Percentiles rank a stretch among this genome's conserved stretches.
These are phyloP conservation scores for Pycnomerus fuliginosus DNA, from an alignment of 2,888 invertebrate genomes.

Conservation along the genomic window DNA sequence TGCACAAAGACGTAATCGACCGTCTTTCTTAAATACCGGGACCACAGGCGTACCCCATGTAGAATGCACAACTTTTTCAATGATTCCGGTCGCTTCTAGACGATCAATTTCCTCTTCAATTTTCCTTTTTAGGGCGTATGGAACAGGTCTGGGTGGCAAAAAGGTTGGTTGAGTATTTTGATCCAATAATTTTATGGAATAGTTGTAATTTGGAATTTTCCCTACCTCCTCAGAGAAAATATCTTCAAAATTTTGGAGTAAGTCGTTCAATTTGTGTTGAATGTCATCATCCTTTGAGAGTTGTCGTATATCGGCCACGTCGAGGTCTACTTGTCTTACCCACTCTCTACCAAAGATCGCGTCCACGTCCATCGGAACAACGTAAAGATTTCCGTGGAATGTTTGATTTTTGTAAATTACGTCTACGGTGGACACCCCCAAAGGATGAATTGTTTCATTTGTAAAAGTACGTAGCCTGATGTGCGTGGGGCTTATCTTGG, in stretches of 20 bases:
- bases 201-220: too few species aligned
- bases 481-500: neutral
- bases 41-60: neutral
- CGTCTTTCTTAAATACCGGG: neutral
- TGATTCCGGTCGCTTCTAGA: neutral
- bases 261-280: too few species aligned
- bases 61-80: neutral
- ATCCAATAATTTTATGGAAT: too few species aligned
- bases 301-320: too few species aligned
- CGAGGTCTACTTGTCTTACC: too few species aligned
- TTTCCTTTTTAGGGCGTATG: too few species aligned
- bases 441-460: neutral
- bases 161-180: too few species aligned
- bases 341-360: conserved; percentile 4
- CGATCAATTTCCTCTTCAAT: too few species aligned
- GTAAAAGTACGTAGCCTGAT: conserved; percentile 1
- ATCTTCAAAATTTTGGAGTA: too few species aligned
- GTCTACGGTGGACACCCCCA: neutral
- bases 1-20: neutral
- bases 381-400: neutral
- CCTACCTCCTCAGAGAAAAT: too few species aligned
- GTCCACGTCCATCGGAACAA: conserved; percentile 1
- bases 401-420: conserved; percentile 1
- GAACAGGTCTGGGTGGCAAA: too few species aligned
- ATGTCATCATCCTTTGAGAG: too few species aligned